A percentile compares a stretch with the other conserved stretches of the same genome.
Evolutionary conservation across 2,113 vertebrate genomes (phyloP).

Genomic region (Dryoscopus gambensis): DNA sequence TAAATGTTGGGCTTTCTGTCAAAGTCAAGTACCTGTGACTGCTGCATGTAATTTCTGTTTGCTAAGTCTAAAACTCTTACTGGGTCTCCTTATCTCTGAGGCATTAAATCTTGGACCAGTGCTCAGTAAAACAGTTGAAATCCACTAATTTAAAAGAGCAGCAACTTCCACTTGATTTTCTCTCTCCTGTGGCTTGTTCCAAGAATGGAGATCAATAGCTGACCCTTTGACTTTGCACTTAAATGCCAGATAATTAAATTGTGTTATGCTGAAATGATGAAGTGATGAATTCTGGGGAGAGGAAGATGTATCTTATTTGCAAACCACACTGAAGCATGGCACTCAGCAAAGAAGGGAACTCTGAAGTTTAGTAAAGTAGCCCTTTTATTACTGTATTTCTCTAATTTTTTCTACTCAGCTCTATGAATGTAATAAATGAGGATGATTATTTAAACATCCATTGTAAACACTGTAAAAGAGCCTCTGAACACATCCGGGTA

Average conservation of each 20-base stretch:
- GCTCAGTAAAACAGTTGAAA: not conserved
- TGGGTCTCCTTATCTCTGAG: not conserved
- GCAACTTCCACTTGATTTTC: conserved; percentile 7
- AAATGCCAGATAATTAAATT: conserved; percentile 25
- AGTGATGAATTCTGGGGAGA: not conserved
- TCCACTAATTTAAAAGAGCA: not conserved
- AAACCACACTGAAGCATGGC: not conserved
- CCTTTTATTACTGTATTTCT: not conserved
- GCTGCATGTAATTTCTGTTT: not conserved
- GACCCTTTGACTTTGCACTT: not conserved
- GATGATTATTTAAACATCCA: not conserved
- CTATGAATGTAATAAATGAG: not conserved
- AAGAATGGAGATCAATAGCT: conserved; percentile 8
- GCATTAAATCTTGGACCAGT: not conserved
- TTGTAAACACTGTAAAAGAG: not conserved
- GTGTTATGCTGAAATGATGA: conserved; percentile 1
- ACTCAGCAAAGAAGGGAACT: not conserved
- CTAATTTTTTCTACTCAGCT: not conserved
- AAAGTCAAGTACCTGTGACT: not conserved
- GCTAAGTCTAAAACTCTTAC: not conserved
- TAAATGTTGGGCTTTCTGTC: not conserved
- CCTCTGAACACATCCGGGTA: not conserved
- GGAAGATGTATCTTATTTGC: not conserved
- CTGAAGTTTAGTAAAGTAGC: not conserved
- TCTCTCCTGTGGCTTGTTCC: not conserved